Evolutionary conservation across 2,113 vertebrate species (phyloP).

Genomic region (Anas platyrhynchos): DNA sequence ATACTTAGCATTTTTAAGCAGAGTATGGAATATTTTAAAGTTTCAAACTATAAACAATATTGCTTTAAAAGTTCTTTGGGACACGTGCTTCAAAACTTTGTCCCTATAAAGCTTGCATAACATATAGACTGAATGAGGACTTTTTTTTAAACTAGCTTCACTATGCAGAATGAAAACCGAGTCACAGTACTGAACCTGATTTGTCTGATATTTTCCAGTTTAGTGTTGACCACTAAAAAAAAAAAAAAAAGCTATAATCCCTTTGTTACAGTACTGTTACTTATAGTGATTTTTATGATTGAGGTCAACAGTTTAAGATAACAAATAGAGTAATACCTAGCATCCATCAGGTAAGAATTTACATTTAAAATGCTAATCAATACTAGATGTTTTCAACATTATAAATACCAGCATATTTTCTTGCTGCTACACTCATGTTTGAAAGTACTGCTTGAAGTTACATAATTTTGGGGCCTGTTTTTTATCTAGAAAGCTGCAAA

Average conservation of each 20-base stretch:
- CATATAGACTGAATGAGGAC: neutral
- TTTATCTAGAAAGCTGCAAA: conserved; percentile 84
- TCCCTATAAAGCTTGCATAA: neutral
- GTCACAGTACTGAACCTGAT: neutral
- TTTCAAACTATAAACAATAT: neutral
- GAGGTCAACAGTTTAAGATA: neutral
- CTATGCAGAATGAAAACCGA: neutral
- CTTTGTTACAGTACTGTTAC: neutral
- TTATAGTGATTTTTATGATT: neutral
- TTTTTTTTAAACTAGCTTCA: neutral
- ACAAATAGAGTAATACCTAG: neutral
- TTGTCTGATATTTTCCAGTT: neutral
- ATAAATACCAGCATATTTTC: neutral
- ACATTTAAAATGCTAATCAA: neutral
- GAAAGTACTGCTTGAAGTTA: neutral
- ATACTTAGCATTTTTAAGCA: neutral
- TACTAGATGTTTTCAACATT: neutral
- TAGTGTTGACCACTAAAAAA: neutral
- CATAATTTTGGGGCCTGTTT: neutral
- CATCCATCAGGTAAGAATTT: neutral
- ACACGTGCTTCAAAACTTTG: neutral
- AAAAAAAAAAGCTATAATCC: neutral
- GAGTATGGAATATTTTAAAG: neutral
- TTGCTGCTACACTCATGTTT: neutral
- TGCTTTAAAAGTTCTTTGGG: neutral